Base-by-base conservation (phyloP, 2,797 vertebrate species). In the Acomys russatus region DNA sequence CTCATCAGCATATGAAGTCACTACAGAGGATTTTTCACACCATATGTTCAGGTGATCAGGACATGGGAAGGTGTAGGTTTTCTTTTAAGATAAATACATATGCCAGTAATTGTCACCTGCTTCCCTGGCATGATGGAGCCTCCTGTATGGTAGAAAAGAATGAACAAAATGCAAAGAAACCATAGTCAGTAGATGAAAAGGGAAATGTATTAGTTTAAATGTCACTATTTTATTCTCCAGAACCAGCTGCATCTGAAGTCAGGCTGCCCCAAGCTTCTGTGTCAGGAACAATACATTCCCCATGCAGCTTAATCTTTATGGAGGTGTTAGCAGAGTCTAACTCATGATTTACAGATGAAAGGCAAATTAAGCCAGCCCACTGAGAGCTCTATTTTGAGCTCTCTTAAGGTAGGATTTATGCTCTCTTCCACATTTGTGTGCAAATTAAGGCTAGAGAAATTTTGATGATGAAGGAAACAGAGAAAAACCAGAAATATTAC, bases 91-190 rank as follows among this genome's bases (percentile, higher is more conserved):
- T 73, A 15, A 82, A 78, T 51, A 49, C 61, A 56, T 71, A 5
- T 71, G 44, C 84, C 38, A 49, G n/a, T n/a, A 61, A 76, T 95
- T 94, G 23, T 61, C 38, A 84, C 1, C 28, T 17, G 64, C 84
- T 79, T 96, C 4, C 10, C 70, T 87, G 25, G 11, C 14, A 7
- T 92, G n/a, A 64, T 66, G 56, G 23, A 88, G 23, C 66, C 12
- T 9, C 35, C 20, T 91, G 59, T 14, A 38, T 17, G 74, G 30
- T 23, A 74, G 35, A 93, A 92, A 68, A 85, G 22, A 95, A 94
- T 82, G n/a, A 83, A 82, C 22, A 59, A 83, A 0, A 4, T 63
- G 1, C 1, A 64, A 84, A 51, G 30, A 91, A 56, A 91, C 0
- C 17, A 85, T 25, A 82, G 12, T 2, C 63, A 30, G 35, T 3